Evolutionary conservation across 2,888 invertebrate genomes (phyloP).

Genomic region (Cerastis leucographa): DNA sequence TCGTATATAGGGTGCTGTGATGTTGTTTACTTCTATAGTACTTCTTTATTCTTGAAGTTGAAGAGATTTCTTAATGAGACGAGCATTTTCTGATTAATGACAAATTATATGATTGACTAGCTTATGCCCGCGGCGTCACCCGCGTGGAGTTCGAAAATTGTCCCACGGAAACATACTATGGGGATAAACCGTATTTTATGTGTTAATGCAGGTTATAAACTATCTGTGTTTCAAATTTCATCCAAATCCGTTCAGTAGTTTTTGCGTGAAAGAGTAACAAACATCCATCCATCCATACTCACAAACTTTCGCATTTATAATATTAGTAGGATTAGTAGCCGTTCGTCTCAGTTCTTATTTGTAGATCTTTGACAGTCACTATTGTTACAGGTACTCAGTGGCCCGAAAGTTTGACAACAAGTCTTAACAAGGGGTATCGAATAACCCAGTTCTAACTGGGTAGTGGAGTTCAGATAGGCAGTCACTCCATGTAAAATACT

Average conservation of each 20-base stretch:
- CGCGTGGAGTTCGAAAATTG: too few species aligned
- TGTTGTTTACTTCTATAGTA: conserved; percentile 34
- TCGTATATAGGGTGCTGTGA: conserved; percentile 40
- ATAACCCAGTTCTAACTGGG: not conserved
- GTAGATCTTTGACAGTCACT: not conserved
- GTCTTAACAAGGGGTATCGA: not conserved
- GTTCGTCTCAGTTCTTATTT: not conserved
- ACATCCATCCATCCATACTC: too few species aligned
- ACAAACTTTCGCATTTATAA: too few species aligned
- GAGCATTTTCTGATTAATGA: not conserved
- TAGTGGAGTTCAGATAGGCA: not conserved
- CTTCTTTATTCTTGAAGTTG: conserved; percentile 16
- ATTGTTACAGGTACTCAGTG: not conserved
- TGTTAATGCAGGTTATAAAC: too few species aligned
- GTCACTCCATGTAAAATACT: not conserved
- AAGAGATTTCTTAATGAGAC: not conserved
- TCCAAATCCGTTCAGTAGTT: too few species aligned
- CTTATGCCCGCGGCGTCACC: too few species aligned
- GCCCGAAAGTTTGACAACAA: not conserved
- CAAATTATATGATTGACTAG: not conserved
- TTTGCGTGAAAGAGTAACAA: too few species aligned
- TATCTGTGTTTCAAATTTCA: too few species aligned
- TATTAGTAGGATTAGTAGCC: too few species aligned
- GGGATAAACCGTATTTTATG: too few species aligned
- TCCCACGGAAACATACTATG: too few species aligned